These are phyloP conservation scores for Anorthoa munda DNA, from an alignment of 2,888 invertebrate genomes.

Conservation along the genomic window DNA sequence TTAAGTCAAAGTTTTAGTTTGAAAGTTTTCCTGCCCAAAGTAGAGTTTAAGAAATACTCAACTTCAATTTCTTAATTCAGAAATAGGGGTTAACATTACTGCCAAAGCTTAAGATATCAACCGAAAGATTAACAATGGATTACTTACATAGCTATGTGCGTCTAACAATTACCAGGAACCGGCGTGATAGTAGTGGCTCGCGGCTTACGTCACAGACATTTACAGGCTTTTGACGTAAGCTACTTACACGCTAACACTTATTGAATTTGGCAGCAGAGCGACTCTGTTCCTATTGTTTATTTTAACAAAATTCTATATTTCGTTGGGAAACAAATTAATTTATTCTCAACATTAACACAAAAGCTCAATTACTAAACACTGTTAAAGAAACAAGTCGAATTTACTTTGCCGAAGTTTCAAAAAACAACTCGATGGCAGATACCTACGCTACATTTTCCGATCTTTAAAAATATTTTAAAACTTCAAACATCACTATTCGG, in stretches of 20 bases:
- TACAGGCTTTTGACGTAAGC: constrained; percentile 55
- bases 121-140: neutral
- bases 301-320: constrained; percentile 35
- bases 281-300: constrained; percentile 46
- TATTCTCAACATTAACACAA: constrained; percentile 13
- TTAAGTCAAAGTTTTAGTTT: no score
- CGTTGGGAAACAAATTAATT: constrained; percentile 35
- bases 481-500: constrained; percentile 9
- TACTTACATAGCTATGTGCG: neutral
- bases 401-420: constrained; percentile 7
- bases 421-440: no score
- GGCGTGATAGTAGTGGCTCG: constrained; percentile 14
- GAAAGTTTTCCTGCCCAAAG: no score
- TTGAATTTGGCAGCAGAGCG: constrained; percentile 61
- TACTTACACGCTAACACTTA: constrained; percentile 47
- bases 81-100: neutral
- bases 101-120: neutral
- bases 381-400: neutral
- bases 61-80: no score
- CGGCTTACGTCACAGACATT: constrained; percentile 37
- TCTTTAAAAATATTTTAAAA: neutral
- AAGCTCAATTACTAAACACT: constrained; percentile 10
- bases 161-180: constrained; percentile 27
- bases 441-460: neutral
- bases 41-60: no score